Percentiles rank a stretch among this genome's conserved stretches.
Conservation (phyloP, 2,888 invertebrate species). For the Cryptus viduatorius region DNA sequence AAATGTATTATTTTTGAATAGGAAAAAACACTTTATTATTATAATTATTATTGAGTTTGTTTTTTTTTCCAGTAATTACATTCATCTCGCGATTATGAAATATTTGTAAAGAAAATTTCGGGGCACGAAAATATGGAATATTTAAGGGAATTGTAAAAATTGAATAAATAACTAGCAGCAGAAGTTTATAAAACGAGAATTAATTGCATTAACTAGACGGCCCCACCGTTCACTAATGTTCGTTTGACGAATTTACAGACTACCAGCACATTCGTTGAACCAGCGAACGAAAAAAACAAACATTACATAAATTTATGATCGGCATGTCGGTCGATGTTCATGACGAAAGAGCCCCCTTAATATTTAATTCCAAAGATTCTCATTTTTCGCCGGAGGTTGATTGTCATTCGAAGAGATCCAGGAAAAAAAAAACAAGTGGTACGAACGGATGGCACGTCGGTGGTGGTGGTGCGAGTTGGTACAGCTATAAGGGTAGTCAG, state of each 20-base stretch:
- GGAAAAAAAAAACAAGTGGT: slow-evolving; percentile 63
- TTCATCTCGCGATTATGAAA: too few relatives aligned
- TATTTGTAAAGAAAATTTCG: too few relatives aligned
- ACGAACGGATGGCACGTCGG: slow-evolving; percentile 38
- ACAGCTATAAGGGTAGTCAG: slow-evolving; percentile 61
- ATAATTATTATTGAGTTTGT: too few relatives aligned
- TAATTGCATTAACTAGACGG: too few relatives aligned
- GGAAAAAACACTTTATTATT: too few relatives aligned
- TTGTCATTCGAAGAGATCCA: slow-evolving; percentile 83
- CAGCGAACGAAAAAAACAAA: background rate
- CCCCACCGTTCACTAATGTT: too few relatives aligned
- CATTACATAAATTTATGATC: background rate
- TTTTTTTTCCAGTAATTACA: too few relatives aligned
- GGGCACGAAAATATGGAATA: too few relatives aligned
- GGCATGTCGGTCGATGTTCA: background rate
- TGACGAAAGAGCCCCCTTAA: slow-evolving; percentile 73
- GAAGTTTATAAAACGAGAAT: too few relatives aligned
- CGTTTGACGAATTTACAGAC: background rate
- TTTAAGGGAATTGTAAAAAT: too few relatives aligned
- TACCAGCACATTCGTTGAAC: background rate
- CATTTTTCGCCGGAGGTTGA: slow-evolving; percentile 80
- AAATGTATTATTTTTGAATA: background rate
- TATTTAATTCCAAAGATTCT: slow-evolving; percentile 82
- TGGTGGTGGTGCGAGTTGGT: background rate
- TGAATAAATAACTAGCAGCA: too few relatives aligned